A percentile compares a stretch with the other conserved stretches of the same genome.
Conservation (phyloP, 2,888 invertebrate species). For the Tetragonula carbonaria region DNA sequence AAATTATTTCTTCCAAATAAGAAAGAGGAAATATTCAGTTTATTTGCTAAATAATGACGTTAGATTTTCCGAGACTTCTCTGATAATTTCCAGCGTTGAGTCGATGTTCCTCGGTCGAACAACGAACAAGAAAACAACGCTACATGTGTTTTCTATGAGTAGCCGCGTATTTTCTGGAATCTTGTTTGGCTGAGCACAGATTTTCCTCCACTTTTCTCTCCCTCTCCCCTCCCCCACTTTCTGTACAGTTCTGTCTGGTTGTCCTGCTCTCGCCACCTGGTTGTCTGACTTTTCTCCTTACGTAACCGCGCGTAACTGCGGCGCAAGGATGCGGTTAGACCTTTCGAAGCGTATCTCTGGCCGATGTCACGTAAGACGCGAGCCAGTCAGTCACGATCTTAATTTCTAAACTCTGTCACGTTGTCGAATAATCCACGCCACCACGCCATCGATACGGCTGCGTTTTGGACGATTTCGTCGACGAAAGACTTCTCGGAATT, state of each 20-base stretch:
- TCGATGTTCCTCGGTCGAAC: not conserved
- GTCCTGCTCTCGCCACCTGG: constrained; percentile 19
- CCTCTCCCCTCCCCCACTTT: constrained; percentile 10
- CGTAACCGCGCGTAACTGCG: constrained; percentile 69
- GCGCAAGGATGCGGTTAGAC: constrained; percentile 74
- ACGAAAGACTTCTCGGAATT: not conserved
- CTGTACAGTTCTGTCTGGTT: not conserved
- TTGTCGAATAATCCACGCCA: constrained; percentile 30
- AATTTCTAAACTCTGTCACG: constrained; percentile 67
- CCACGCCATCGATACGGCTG: not conserved
- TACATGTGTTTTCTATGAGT: not conserved
- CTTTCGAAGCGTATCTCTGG: constrained; percentile 69
- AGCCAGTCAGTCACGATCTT: constrained; percentile 69
- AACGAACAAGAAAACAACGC: not conserved
- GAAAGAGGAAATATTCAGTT: no score
- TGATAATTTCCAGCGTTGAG: no score
- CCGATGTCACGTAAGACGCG: constrained; percentile 71
- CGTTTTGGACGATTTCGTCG: not conserved
- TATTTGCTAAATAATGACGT: no score
- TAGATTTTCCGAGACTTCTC: no score
- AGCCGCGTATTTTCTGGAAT: constrained; percentile 27
- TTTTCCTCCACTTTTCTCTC: constrained; percentile 29
- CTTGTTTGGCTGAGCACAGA: not conserved
- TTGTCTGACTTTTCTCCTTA: constrained; percentile 67
- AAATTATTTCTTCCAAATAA: no score